Conservation (phyloP, 2,888 invertebrate species). For the Griposia aprilina region DNA sequence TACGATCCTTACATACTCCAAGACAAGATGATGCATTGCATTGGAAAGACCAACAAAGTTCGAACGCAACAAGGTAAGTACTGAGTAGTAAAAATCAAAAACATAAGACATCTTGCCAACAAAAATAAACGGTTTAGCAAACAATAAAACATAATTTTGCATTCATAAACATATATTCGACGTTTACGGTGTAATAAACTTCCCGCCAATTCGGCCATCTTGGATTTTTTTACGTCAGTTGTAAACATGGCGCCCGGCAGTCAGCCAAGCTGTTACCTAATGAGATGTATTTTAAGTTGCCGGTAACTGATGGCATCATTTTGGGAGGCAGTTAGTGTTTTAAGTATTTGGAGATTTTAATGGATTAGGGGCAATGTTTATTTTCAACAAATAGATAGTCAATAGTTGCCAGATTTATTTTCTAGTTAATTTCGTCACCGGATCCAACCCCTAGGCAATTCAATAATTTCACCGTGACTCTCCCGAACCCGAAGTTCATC, state of each 20-base stretch:
- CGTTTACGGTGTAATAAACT: conserved; percentile 64
- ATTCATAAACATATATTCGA: conserved; percentile 49
- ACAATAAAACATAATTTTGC: conserved; percentile 56
- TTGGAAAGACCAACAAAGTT: background rate
- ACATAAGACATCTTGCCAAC: background rate
- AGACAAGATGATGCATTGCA: too few relatives aligned
- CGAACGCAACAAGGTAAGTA: background rate
- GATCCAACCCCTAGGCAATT: too few relatives aligned
- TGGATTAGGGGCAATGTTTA: background rate
- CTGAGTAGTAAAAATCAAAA: background rate
- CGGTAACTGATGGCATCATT: conserved; percentile 45
- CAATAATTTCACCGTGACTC: background rate
- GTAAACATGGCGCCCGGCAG: conserved; percentile 60
- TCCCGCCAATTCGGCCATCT: conserved; percentile 66
- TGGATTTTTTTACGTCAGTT: conserved; percentile 62
- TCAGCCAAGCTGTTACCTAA: conserved; percentile 63
- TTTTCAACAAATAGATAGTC: background rate
- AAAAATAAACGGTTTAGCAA: conserved; percentile 24
- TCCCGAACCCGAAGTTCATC: background rate
- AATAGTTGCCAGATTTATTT: background rate
- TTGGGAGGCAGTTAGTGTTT: conserved; percentile 17
- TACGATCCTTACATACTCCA: too few relatives aligned
- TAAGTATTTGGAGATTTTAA: conserved; percentile 5
- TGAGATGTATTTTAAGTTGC: conserved; percentile 55
- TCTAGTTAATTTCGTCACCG: too few relatives aligned